These are phyloP conservation scores for Prionailurus viverrinus DNA, from an alignment of 2,113 vertebrate species.

Conservation along the genomic window DNA sequence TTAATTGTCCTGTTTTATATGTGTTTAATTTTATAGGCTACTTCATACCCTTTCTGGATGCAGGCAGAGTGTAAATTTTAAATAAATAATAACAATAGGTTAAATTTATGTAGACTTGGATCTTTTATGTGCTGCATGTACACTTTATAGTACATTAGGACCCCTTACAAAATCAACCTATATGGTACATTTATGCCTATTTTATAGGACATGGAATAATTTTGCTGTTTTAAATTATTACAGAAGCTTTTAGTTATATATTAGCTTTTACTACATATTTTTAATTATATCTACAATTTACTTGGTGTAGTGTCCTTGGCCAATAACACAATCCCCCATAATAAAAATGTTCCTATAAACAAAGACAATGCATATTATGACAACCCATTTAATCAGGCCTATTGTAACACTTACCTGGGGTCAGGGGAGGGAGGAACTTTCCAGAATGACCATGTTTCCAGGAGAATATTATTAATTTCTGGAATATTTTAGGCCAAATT, in stretches of 20 bases:
- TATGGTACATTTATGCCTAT: constrained; percentile 54
- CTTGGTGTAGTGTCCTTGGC: constrained; percentile 46
- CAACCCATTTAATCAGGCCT: constrained; percentile 42
- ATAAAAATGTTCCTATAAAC: constrained; percentile 21
- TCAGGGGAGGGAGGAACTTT: background rate
- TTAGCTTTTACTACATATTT: constrained; percentile 59
- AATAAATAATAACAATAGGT: constrained; percentile 67
- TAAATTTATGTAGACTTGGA: constrained; percentile 57
- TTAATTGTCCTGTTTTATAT: constrained; percentile 48
- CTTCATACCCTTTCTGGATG: constrained; percentile 58
- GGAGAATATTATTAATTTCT: constrained; percentile 26
- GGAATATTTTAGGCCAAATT: constrained; percentile 38
- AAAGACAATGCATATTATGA: constrained; percentile 34
- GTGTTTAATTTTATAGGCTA: constrained; percentile 60
- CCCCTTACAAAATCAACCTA: constrained; percentile 44
- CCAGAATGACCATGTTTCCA: constrained; percentile 34
- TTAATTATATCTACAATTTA: constrained; percentile 44
- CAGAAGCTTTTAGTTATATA: constrained; percentile 34
- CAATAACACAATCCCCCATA: constrained; percentile 48
- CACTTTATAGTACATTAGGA: constrained; percentile 40
- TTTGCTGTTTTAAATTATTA: constrained; percentile 67
- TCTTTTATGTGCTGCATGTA: constrained; percentile 55
- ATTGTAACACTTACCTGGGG: background rate
- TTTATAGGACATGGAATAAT: constrained; percentile 57
- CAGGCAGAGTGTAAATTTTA: constrained; percentile 34